These are phyloP conservation scores for Caenorhabditis sinica DNA, from an alignment of 2,888 invertebrate genomes.

Conservation along the genomic window DNA sequence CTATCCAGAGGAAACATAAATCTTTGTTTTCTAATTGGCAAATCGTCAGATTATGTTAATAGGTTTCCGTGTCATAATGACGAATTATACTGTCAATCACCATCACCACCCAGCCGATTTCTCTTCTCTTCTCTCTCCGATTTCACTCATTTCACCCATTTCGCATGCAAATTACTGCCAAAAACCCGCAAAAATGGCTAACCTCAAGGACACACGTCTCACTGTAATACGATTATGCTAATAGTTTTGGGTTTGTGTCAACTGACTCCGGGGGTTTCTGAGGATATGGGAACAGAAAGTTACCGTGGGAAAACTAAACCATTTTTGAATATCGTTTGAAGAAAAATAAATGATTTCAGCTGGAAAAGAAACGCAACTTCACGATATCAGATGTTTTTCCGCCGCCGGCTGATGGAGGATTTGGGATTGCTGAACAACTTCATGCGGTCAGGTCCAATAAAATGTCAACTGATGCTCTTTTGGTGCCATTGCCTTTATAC, in stretches of 20 bases:
- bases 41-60: constrained; percentile 11
- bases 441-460: constrained; percentile 58
- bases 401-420: constrained; percentile 48
- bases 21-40: neutral
- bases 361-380: constrained; percentile 68
- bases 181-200: constrained; percentile 27
- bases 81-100: constrained; percentile 46
- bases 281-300: neutral
- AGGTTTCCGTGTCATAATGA: constrained; percentile 31
- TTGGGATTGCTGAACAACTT: constrained; percentile 60
- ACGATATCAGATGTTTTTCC: constrained; percentile 68
- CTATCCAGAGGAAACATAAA: neutral
- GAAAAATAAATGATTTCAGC: constrained; percentile 41
- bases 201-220: constrained; percentile 23
- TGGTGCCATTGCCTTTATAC: constrained; percentile 78
- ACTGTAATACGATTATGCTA: constrained; percentile 51
- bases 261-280: neutral
- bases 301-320: too few relatives aligned
- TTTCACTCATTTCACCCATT: constrained; percentile 41
- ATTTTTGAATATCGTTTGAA: neutral
- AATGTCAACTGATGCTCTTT: constrained; percentile 65
- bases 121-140: neutral
- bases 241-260: constrained; percentile 5
- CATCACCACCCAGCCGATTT: constrained; percentile 20
- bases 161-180: constrained; percentile 50